Evolutionary conservation across 2,888 invertebrate genomes (phyloP).

Genomic region (Lochmaea crataegi): DNA sequence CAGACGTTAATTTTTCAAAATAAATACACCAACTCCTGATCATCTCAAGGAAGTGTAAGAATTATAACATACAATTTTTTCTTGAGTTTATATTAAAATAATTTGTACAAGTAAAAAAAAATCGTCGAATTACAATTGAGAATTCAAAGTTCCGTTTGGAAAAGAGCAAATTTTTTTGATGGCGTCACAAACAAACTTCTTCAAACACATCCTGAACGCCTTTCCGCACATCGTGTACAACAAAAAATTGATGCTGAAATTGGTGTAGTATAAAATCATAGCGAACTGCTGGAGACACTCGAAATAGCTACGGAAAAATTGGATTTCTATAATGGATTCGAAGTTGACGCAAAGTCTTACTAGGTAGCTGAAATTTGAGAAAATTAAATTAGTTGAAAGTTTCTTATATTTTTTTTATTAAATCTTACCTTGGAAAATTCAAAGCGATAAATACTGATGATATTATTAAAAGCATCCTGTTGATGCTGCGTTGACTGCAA

Average conservation of each 20-base stretch:
- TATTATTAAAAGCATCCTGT: conserved; percentile 75
- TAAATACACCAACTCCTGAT: background rate
- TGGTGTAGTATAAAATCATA: conserved; percentile 74
- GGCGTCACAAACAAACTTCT: conserved; percentile 35
- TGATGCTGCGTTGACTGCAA: conserved; percentile 70
- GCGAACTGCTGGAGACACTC: conserved; percentile 71
- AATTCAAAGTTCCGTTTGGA: background rate
- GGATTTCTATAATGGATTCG: conserved; percentile 65
- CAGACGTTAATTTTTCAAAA: no score
- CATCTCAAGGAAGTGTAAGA: background rate
- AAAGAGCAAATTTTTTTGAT: conserved; percentile 29
- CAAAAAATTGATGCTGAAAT: conserved; percentile 74
- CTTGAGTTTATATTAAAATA: background rate
- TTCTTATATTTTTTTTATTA: background rate
- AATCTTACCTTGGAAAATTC: conserved; percentile 71
- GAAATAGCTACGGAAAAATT: conserved; percentile 58
- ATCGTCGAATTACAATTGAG: background rate
- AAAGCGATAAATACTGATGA: conserved; percentile 74
- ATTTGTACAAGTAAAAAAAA: background rate
- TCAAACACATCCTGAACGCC: conserved; percentile 69
- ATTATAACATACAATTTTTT: background rate
- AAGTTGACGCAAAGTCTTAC: conserved; percentile 68
- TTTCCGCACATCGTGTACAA: conserved; percentile 74
- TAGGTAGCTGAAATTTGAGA: conserved; percentile 66
- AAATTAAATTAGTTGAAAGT: background rate